phyloP scores from a whole-genome alignment of 2,113 vertebrate species.

The Saimiri boliviensis region DNA sequence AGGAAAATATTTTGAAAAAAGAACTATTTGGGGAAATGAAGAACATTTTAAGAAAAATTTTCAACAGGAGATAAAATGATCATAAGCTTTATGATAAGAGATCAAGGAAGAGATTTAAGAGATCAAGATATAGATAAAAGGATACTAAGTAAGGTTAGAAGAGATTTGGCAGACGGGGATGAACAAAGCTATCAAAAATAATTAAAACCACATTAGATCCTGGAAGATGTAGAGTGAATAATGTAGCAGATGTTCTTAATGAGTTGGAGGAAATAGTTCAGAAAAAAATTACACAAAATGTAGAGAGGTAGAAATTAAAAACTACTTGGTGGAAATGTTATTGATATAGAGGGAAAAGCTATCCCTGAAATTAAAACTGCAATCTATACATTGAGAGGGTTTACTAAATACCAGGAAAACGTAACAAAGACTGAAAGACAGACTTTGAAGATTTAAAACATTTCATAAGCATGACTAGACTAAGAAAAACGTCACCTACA shows the following conservation, averaged over 20 bases:
- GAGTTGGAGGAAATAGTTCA: not conserved
- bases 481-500: not conserved
- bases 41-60: conserved; percentile 38
- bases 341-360: not conserved
- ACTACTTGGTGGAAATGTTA: not conserved
- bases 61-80: conserved; percentile 28
- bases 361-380: not conserved
- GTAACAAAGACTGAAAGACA: not conserved
- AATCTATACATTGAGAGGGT: not conserved
- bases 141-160: conserved; percentile 19
- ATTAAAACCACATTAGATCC: conserved; percentile 47
- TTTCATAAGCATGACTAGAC: not conserved
- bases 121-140: conserved; percentile 47
- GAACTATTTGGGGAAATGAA: not conserved
- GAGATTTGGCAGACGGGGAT: not conserved
- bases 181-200: conserved; percentile 47
- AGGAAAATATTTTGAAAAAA: not conserved
- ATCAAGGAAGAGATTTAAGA: conserved; percentile 41
- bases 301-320: conserved; percentile 4
- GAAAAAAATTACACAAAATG: conserved; percentile 6
- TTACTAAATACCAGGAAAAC: conserved; percentile 1
- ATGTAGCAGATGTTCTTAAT: not conserved
- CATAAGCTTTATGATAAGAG: not conserved
- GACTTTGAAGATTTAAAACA: not conserved
- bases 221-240: not conserved